These are phyloP conservation scores for Sciurus niger DNA, from an alignment of 2,113 vertebrate species.

Conservation along the genomic window DNA sequence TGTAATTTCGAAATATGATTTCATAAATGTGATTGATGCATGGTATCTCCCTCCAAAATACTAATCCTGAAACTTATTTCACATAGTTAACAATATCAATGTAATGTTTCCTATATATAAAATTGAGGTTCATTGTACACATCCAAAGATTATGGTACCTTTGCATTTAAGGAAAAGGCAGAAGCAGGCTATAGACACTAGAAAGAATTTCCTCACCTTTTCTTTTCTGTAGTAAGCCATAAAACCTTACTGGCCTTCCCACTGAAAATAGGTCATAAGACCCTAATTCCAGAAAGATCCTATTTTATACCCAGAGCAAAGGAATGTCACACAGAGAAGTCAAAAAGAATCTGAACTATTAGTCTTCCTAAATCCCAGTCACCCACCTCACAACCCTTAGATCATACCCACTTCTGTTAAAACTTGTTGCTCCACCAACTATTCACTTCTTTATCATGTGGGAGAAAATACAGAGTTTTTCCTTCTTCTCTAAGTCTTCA, in stretches of 20 bases:
- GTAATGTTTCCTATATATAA: not conserved
- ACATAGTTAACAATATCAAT: not conserved
- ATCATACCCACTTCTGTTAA: not conserved
- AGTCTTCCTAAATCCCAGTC: too few species aligned
- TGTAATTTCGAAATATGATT: constrained; percentile 3
- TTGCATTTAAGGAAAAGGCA: not conserved
- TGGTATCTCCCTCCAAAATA: not conserved
- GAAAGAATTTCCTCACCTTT: not conserved
- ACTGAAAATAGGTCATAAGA: not conserved
- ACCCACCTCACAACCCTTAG: too few species aligned
- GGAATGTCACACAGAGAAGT: not conserved
- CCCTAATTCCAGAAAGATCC: not conserved
- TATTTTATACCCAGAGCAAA: not conserved
- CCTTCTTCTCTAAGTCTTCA: not conserved
- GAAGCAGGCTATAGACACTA: not conserved
- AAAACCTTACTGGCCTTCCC: not conserved
- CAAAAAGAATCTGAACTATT: not conserved
- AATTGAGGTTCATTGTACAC: not conserved
- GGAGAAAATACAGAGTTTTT: not conserved
- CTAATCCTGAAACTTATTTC: not conserved
- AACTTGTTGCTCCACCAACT: not conserved
- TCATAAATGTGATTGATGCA: not conserved
- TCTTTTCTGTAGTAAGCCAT: not conserved
- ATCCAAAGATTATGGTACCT: not conserved
- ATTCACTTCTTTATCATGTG: too few species aligned